Evolutionary conservation across 2,888 invertebrate species (phyloP).

Genomic region (Monopis laevigella): DNA sequence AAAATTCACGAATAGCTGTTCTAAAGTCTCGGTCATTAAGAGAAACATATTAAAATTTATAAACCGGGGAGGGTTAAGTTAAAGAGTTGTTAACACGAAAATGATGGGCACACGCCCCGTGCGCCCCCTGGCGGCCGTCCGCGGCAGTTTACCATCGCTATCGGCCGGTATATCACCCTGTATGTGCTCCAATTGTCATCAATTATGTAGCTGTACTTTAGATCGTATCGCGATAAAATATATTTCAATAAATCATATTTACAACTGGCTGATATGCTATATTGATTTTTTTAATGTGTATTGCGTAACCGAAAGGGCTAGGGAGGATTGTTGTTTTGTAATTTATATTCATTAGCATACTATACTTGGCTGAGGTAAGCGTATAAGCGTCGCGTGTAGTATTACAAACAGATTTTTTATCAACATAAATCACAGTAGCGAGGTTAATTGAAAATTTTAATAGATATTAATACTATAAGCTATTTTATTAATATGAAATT

Average conservation of each 20-base stretch:
- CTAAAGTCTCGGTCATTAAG: conserved; percentile 46
- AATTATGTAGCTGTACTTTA: conserved; percentile 58
- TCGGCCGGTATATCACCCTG: conserved; percentile 23
- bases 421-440: too few species aligned
- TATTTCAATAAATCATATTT: conserved; percentile 58
- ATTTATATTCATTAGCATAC: conserved; percentile 59
- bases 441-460: too few species aligned
- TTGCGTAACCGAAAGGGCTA: conserved; percentile 46
- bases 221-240: conserved; percentile 60
- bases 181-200: conserved; percentile 46
- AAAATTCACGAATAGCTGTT: conserved; percentile 31
- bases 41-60: conserved; percentile 49
- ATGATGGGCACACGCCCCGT: conserved; percentile 33
- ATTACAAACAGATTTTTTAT: too few species aligned
- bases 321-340: conserved; percentile 41
- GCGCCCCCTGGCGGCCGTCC: conserved; percentile 24
- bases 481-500: too few species aligned
- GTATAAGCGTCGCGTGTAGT: too few species aligned
- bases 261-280: conserved; percentile 49
- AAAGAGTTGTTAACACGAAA: conserved; percentile 61
- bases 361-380: background rate
- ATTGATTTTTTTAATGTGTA: conserved; percentile 62
- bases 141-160: conserved; percentile 18
- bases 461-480: too few species aligned
- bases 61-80: conserved; percentile 30